Conservation (phyloP, 2,888 invertebrate species). For the Hydraecia micacea region DNA sequence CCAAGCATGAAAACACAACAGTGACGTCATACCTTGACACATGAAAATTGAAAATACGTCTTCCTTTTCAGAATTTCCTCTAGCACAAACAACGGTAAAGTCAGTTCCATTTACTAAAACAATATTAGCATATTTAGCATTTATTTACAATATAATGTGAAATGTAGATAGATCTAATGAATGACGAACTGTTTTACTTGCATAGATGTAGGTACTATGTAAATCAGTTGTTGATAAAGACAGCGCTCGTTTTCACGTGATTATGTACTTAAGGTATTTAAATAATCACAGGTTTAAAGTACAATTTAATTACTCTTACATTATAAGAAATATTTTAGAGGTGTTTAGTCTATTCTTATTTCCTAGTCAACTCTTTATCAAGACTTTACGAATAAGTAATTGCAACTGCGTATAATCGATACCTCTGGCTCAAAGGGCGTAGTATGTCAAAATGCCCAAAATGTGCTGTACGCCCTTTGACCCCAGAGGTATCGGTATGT, state of each 20-base stretch:
- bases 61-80: slow-evolving; percentile 43
- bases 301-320: slow-evolving; percentile 4
- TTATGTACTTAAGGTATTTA: background rate
- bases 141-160: slow-evolving; percentile 45
- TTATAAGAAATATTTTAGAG: slow-evolving; percentile 2
- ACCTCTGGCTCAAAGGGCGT: no score
- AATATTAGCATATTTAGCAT: slow-evolving; percentile 31
- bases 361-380: background rate
- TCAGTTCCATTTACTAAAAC: background rate
- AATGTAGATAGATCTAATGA: slow-evolving; percentile 41
- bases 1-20: slow-evolving; percentile 19
- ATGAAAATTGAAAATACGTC: slow-evolving; percentile 43
- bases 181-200: slow-evolving; percentile 33
- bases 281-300: slow-evolving; percentile 4
- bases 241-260: slow-evolving; percentile 10
- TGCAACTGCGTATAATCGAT: background rate
- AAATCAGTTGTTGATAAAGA: background rate
- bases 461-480: no score
- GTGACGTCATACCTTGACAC: slow-evolving; percentile 25
- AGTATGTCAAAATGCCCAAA: no score
- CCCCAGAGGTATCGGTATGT: no score
- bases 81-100: slow-evolving; percentile 21
- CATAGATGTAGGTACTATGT: background rate
- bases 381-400: no score
- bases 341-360: background rate